Evolutionary conservation across 2,113 vertebrate genomes (phyloP), one percentile per base, ranked within the genome.

Genomic region (Procapra przewalskii): DNA sequence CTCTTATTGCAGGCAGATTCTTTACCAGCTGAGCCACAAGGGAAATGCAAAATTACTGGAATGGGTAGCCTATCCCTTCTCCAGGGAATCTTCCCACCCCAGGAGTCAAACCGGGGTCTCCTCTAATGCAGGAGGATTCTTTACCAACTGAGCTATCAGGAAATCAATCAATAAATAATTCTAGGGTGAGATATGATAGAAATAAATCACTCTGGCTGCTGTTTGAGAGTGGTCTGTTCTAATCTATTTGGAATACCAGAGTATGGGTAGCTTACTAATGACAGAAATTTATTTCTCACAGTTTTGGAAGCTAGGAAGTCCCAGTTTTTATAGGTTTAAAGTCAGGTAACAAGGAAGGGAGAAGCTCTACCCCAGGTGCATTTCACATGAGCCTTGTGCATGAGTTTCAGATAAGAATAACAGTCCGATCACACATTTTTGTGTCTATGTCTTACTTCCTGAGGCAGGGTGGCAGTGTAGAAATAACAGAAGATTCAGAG

Each of bases 71-170:
- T 71, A 12, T 67, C n/a, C 19, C n/a, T 40, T 71, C 10, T 71
- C n/a, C 67, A 71, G 19, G 1, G 19, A 36, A 71, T 71, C 67
- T 71, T 71, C 67, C 67, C 67, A 40, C n/a, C 5, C n/a, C n/a
- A 40, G n/a, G 19, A 40, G 40, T 40, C 3, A 1, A 71, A 71
- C 67, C 0, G 0, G 36, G n/a, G 21, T 75, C 10, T 40, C 19
- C 67, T 40, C 19, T 11, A 75, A 23, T 75, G 67, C 19, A 75
- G 10, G 19, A 40, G n/a, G 19, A 75, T 75, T 40, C 67, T 75
- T 40, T 40, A 75, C 21, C 67, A 75, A 75, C 10, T 40, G 67
- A 75, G 67, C 36, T 75, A 25, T 75, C 17, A 19, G 17, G 16
- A 16, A 67, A 27, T 23, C 33, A 33, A n/a, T 62, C 29, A 59